A percentile compares a stretch with the other conserved stretches of the same genome.
Evolutionary conservation across 2,888 invertebrate genomes (phyloP).

Genomic region (Amphipoea lucens): DNA sequence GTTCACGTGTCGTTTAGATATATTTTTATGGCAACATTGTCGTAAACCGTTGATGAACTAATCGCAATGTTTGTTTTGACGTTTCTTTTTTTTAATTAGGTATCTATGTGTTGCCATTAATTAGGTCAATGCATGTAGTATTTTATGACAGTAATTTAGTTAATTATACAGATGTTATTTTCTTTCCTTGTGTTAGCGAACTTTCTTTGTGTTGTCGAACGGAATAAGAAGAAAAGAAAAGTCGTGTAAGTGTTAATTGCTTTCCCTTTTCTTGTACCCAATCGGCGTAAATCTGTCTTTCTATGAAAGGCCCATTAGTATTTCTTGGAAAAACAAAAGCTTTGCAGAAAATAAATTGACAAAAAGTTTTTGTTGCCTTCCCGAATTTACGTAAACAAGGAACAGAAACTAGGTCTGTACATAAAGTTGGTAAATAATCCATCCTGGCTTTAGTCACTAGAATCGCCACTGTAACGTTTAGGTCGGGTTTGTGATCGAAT

Average conservation of each 20-base stretch:
- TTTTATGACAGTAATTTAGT: constrained; percentile 37
- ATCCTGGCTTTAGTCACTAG: not conserved
- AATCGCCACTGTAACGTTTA: not conserved
- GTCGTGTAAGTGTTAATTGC: constrained; percentile 59
- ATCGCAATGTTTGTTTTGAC: constrained; percentile 69
- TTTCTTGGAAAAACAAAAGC: constrained; percentile 36
- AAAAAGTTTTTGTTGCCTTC: not conserved
- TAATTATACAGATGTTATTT: constrained; percentile 43
- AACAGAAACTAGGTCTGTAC: not conserved
- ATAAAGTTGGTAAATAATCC: not conserved
- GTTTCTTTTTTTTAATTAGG: constrained; percentile 54
- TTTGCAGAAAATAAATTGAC: constrained; percentile 11
- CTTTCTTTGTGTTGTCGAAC: constrained; percentile 49
- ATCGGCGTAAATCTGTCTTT: constrained; percentile 70
- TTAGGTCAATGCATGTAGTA: constrained; percentile 46
- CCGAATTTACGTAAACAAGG: not conserved
- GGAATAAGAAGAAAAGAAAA: constrained; percentile 47
- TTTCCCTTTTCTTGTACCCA: constrained; percentile 61
- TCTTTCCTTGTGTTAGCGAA: constrained; percentile 30
- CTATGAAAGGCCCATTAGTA: constrained; percentile 57
- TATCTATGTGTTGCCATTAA: constrained; percentile 31
- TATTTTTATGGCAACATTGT: constrained; percentile 72
- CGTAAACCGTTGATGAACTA: constrained; percentile 71
- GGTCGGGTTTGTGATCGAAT: not conserved
- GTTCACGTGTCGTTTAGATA: constrained; percentile 65